Evolutionary conservation across 2,888 invertebrate species (phyloP), one percentile per base, ranked within the genome.

Genomic region (Pterobdella sp.): DNA sequence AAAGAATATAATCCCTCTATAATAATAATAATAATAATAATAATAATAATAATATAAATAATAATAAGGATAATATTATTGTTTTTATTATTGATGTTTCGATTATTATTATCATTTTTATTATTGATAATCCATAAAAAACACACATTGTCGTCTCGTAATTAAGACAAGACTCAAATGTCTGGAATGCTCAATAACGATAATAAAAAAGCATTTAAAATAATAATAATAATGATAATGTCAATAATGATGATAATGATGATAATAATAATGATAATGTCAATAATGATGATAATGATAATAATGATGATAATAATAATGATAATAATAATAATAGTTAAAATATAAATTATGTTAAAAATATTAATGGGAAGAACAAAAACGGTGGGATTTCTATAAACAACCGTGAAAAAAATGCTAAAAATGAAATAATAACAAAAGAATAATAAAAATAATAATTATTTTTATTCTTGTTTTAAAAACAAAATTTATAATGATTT

Each of bases 291-390:
- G n/a, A 31, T 31, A 63, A 63, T n/a, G n/a, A n/a, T 26, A 63
- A 63, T 31, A 63, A 31, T 63, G n/a, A 52, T 60, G 63, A 68
- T 65, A 71, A 42, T 42, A 42, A 42, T 14, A 42, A 42, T 42
- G 18, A 42, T 42, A 42, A 42, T 42, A 42, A 42, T 42, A 18
- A 42, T 42, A 42, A 42, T 42, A 42, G 18, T 42, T 14, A 42
- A 14, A 42, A 42, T 14, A 42, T 14, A 14, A 42, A 42, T 42
- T 14, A 42, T 42, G 18, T 14, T 42, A 42, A 42, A 7, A 42
- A 42, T 42, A 42, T 14, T 42, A 42, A 42, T 42, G 18, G 18
- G 7, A 42, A 42, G 7, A 42, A 42, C 18, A 42, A 42, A 14
- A 42, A 42, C 18, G 42, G 18, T 42, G n/a, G n/a, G n/a, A n/a